Evolutionary conservation across 1,140 invertebrate genomes (phyloP).

Genomic region (Drosophila arizonae): DNA sequence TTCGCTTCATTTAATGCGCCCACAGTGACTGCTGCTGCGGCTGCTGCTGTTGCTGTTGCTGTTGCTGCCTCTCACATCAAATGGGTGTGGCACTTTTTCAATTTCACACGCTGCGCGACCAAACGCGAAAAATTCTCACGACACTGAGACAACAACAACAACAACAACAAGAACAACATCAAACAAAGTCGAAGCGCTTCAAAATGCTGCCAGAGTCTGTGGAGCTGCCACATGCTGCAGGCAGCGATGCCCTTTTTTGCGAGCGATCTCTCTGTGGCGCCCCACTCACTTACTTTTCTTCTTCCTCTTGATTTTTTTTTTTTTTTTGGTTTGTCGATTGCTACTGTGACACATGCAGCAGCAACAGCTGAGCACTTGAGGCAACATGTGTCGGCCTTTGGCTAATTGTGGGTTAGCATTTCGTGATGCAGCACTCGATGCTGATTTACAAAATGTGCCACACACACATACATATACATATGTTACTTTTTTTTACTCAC

Average conservation of each 20-base stretch:
- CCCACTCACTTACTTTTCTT: slow-evolving; percentile 54
- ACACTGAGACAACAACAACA: slow-evolving; percentile 64
- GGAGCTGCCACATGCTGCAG: slow-evolving; percentile 60
- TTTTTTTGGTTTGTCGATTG: slow-evolving; percentile 24
- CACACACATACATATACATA: slow-evolving; percentile 8
- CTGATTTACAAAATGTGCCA: slow-evolving; percentile 39
- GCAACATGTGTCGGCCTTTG: slow-evolving; percentile 48
- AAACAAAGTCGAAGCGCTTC: slow-evolving; percentile 44
- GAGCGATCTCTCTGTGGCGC: slow-evolving; percentile 23
- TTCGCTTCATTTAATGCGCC: slow-evolving; percentile 47
- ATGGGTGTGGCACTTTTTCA: slow-evolving; percentile 43
- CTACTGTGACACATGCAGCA: slow-evolving; percentile 47
- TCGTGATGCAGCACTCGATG: slow-evolving; percentile 11
- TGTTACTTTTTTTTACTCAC: not conserved
- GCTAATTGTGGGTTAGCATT: slow-evolving; percentile 74
- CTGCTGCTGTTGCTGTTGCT: slow-evolving; percentile 25
- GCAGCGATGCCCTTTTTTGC: slow-evolving; percentile 7
- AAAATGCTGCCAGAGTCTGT: slow-evolving; percentile 50
- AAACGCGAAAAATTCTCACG: slow-evolving; percentile 79
- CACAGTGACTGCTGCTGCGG: slow-evolving; percentile 5
- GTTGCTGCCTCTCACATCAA: slow-evolving; percentile 10
- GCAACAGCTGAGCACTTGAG: slow-evolving; percentile 6
- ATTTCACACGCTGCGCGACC: slow-evolving; percentile 77
- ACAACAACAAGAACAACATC: slow-evolving; percentile 27
- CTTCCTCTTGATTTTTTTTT: not conserved